phyloP scores from a whole-genome alignment of 2,113 vertebrate genomes.

The Lichenostomus cassidix region DNA sequence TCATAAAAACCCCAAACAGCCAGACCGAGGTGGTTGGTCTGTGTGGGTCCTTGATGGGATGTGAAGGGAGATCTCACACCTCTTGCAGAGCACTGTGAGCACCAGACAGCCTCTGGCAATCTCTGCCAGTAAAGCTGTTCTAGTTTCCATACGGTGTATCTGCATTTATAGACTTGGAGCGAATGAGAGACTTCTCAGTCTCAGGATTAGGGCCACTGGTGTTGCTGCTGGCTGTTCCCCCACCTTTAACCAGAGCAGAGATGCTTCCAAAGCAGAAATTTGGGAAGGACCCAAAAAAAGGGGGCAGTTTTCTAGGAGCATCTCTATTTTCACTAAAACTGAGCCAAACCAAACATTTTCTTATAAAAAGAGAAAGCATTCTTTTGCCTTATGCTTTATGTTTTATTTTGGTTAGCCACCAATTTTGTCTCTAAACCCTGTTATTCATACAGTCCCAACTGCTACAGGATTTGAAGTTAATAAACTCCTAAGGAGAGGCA shows the following conservation, averaged over 20 bases:
- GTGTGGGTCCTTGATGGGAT: not conserved
- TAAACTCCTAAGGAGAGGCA: not conserved
- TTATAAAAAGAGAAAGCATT: not conserved
- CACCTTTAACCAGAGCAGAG: not conserved
- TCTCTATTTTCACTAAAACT: not conserved
- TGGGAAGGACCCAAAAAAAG: not conserved
- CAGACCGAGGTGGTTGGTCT: not conserved
- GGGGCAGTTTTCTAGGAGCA: not conserved
- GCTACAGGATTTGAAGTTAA: not conserved
- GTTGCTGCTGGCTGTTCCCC: not conserved
- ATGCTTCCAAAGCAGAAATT: not conserved
- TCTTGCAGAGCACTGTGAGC: not conserved
- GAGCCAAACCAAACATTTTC: not conserved
- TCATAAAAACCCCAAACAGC: not conserved
- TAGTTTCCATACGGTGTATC: not conserved
- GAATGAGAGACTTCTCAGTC: not conserved
- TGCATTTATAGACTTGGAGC: not conserved
- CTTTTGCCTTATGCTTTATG: not conserved
- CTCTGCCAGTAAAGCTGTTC: not conserved
- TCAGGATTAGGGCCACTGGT: not conserved
- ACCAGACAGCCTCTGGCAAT: not conserved
- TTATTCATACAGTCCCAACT: not conserved
- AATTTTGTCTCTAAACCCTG: not conserved
- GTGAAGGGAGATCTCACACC: not conserved
- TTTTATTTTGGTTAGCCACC: not conserved